Conservation (phyloP, 1,140 invertebrate genomes). For the Calephelis nemesis region DNA sequence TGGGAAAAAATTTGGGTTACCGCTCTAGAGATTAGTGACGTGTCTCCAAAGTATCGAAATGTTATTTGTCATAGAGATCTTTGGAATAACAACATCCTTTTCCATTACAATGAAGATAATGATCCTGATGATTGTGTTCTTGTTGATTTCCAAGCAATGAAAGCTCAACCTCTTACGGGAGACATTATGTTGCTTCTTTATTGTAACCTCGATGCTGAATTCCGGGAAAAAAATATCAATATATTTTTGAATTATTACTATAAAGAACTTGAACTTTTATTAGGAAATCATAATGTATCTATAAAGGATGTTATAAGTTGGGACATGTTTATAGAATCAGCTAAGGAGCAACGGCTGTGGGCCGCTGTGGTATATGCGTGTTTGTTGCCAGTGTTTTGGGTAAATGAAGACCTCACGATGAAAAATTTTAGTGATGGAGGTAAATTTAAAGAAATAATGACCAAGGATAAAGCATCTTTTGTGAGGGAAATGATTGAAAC, state of each 20-base stretch:
- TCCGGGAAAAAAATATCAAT: constrained; percentile 64
- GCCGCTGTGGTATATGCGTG: constrained; percentile 52
- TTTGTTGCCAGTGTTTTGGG: constrained; percentile 57
- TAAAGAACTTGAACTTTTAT: constrained; percentile 56
- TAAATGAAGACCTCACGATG: constrained; percentile 54
- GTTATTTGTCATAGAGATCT: constrained; percentile 82
- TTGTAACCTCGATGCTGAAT: constrained; percentile 55
- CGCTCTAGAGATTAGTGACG: constrained; percentile 44
- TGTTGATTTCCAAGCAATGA: constrained; percentile 81
- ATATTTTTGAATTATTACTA: constrained; percentile 77
- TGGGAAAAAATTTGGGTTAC: constrained; percentile 55
- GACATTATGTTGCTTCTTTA: constrained; percentile 76
- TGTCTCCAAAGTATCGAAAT: constrained; percentile 58
- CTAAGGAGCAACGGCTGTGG: constrained; percentile 59
- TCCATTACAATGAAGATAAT: constrained; percentile 70
- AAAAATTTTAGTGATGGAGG: constrained; percentile 47
- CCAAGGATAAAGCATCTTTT: constrained; percentile 53
- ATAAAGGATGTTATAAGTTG: constrained; percentile 59
- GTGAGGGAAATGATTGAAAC: constrained; percentile 55
- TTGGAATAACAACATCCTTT: constrained; percentile 83
- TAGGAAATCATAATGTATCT: constrained; percentile 55
- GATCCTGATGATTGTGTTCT: constrained; percentile 76
- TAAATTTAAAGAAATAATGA: constrained; percentile 54
- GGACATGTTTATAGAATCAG: constrained; percentile 61
- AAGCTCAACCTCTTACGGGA: constrained; percentile 79